Base-by-base conservation (phyloP, 2,113 vertebrate species). In the Macaca fascicularis region DNA sequence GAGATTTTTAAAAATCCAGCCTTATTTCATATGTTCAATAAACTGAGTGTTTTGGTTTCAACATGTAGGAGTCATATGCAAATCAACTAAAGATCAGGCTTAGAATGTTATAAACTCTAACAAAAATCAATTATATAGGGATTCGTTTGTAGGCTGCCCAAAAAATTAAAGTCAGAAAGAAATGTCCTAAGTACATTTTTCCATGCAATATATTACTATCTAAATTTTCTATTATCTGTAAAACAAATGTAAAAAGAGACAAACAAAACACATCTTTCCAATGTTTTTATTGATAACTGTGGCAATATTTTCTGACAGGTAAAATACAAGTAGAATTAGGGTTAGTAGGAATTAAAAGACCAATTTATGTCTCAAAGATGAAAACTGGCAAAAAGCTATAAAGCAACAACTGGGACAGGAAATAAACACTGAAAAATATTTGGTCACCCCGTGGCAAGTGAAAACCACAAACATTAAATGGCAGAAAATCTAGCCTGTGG, bases 191-290 rank as follows among this genome's bases (percentile, higher is more conserved):
- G 6, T 38, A 67, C 10, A 52, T 92, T 85, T 88, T 52, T 91
- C 45, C 50, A 87, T 94, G 35, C 35, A 75, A 83, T 67, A 25
- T 79, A 30, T 79, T 89, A 48, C 80, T 92, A 86, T 32, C 38
- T 22, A 90, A 90, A 50, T 52, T 96, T 78, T 90, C 72, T 93
- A 72, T 83, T 40, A 96, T 12, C 59, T 90, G 55, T 19, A 9
- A 17, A 95, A 61, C 43, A 90, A 67, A 76, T 85, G 76, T 32
- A 50, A 52, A 83, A 64, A 40, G 30, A 40, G 19, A 12, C 35
- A 91, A 92, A 70, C 25, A 88, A 94, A 95, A 50, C 16, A 57
- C 3, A 40, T 25, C 22, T 69, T 80, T 92, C 6, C 45, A 81
- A 81, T 81, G 8, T 55, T 85, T 95, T 86, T 67, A 92, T 6